Base-by-base conservation (phyloP, 1,140 invertebrate species). In the Pogonomyrmex californicus region DNA sequence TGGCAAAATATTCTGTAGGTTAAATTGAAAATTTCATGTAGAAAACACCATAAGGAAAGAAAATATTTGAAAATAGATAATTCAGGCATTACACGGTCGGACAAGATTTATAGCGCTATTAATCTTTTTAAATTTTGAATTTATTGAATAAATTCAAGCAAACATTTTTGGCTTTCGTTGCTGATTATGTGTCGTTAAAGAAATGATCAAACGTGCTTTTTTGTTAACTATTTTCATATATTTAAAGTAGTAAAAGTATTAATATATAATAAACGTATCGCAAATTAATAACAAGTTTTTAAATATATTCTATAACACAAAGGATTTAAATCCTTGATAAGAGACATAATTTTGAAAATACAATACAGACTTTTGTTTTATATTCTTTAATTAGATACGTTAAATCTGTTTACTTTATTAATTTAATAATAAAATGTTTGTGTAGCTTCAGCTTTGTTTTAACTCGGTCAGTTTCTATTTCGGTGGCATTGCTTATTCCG, bases 1-100 rank as follows among this genome's bases (percentile, higher is more conserved):
- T 36, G 41, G n/a, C 17, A 44, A 44, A 71, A 56, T 56, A 36
- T 82, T 58, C 10, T 56, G 41, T 12, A 44, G 17, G 7, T 60
- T 73, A 30, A 82, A 60, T 73, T 58, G 17, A 71, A 58, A 30
- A 60, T 73, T 17, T 66, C 9, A 54, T 14, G n/a, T 51, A 54
- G 6, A 9, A 30, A 36, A 38, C 30, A 70, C 4, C 10, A 12
- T 30, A 44, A 44, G 17, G 2, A 41, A 12, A 33, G n/a, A 36
- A 5, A 68, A 17, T 36, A 4, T 41, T 3, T 23, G 23, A 23
- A 23, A 23, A 23, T 23, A 23, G 23, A 23, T 23, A 23, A 23
- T 23, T 23, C 23, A 23, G 23, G 23, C 23, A 23, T 23, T 23
- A 23, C 23, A 23, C 23, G 23, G 23, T 23, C 23, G 23, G 23